Evolutionary conservation across 2,888 invertebrate genomes (phyloP), one percentile per base, ranked within the genome.

Genomic region (Rhorus exstirpatorius): DNA sequence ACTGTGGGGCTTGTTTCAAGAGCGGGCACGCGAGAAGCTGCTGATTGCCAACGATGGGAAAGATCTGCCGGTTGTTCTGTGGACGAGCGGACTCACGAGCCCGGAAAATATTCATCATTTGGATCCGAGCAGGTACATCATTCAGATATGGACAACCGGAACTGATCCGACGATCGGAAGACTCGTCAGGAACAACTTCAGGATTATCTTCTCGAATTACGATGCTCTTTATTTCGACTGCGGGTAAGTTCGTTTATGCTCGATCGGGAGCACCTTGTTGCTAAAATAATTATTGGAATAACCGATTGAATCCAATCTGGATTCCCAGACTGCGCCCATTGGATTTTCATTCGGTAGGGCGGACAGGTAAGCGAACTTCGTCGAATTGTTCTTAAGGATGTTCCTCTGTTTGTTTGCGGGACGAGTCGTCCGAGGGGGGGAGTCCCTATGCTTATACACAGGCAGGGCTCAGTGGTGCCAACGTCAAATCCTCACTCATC

Each of bases 201-300:
- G 94, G 26, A 92, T 97, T 21, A 97, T 98, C 83, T 94, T 98
- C 83, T 97, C 97, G 1, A 98, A 98, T 92, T 97, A 97, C 88
- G 98, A 98, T 90, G 97, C 97, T 0, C 93, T 97, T 2, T 98
- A 98, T 91, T 94, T 98, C 0, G 98, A 98, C 92, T 98, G 98
- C 89, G 98, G 98, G 90, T 93, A 78, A 70, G 41, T 12, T 4
- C 6, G 19, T 6, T 1, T 10, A 55, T 31, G 31, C n/a, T n/a
- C n/a, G n/a, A n/a, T n/a, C n/a, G n/a, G n/a, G n/a, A n/a, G n/a
- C n/a, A n/a, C n/a, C n/a, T n/a, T n/a, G n/a, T n/a, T n/a, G n/a
- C n/a, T n/a, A n/a, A n/a, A n/a, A n/a, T n/a, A n/a, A n/a, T n/a
- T n/a, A n/a, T n/a, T n/a, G n/a, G n/a, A n/a, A n/a, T n/a, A n/a